Evolutionary conservation across 2,797 vertebrate species (phyloP).

Genomic region (Gymnothorax reevesii): DNA sequence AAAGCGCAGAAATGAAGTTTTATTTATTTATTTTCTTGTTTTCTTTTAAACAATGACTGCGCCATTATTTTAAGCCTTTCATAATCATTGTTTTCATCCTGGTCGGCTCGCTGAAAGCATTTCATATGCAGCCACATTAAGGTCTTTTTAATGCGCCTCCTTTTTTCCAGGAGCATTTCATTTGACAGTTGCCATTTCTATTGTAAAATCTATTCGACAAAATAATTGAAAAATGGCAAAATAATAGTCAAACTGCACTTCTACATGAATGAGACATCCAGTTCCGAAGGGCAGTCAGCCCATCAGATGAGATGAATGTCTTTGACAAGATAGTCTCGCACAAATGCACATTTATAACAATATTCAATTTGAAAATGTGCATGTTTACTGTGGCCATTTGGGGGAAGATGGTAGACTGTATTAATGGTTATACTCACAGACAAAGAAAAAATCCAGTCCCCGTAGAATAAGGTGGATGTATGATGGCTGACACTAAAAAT

Average conservation of each 20-base stretch:
- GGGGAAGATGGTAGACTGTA: background rate
- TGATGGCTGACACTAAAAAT: background rate
- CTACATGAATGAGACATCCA: background rate
- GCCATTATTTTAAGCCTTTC: background rate
- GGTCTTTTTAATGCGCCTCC: background rate
- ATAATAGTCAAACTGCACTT: background rate
- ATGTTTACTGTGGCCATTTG: background rate
- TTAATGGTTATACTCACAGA: background rate
- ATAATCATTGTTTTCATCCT: background rate
- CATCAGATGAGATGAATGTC: background rate
- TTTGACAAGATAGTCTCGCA: background rate
- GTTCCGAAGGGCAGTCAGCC: background rate
- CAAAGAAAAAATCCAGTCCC: background rate
- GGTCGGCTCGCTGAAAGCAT: background rate
- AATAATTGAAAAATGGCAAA: background rate
- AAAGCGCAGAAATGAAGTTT: background rate
- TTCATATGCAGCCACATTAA: background rate
- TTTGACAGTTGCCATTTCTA: constrained; percentile 3
- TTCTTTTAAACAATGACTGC: background rate
- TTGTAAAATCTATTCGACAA: constrained; percentile 7
- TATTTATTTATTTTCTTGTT: background rate
- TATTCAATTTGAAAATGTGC: background rate
- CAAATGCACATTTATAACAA: background rate
- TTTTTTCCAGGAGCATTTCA: background rate
- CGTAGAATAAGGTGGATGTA: background rate